Percentiles rank a stretch among this genome's conserved stretches.
phyloP scores from a whole-genome alignment of 2,888 invertebrate genomes.

The Diarsia brunnea region DNA sequence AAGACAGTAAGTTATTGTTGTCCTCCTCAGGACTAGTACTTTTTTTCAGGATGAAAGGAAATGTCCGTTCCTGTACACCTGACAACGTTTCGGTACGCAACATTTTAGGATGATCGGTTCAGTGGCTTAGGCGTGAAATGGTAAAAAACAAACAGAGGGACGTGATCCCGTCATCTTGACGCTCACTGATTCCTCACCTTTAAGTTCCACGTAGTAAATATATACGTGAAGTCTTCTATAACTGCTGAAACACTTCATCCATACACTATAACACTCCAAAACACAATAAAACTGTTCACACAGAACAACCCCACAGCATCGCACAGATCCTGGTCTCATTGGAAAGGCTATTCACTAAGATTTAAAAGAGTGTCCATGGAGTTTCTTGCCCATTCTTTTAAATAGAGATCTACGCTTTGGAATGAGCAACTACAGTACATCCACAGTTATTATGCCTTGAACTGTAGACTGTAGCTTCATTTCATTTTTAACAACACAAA shows the following conservation, averaged over 20 bases:
- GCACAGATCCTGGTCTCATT: background rate
- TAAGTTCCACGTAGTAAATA: no score
- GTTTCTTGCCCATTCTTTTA: background rate
- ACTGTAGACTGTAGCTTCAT: background rate
- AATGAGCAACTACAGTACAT: background rate
- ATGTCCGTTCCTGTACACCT: no score
- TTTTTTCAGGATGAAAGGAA: no score
- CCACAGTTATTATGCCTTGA: background rate
- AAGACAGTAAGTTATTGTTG: no score
- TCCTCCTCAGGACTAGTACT: no score
- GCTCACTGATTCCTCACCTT: no score
- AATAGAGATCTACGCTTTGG: background rate
- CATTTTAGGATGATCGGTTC: no score
- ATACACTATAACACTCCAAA: background rate
- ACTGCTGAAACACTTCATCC: slow-evolving; percentile 1
- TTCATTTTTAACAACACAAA: background rate
- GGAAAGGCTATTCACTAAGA: background rate
- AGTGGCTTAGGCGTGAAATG: no score
- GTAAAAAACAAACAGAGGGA: no score
- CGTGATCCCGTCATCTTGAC: no score
- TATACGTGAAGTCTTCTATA: background rate
- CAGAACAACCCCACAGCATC: background rate
- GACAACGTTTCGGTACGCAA: no score
- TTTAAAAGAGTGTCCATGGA: no score
- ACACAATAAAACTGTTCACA: background rate